These are phyloP conservation scores for Promerops cafer DNA, from an alignment of 2,113 vertebrate genomes.

Conservation along the genomic window DNA sequence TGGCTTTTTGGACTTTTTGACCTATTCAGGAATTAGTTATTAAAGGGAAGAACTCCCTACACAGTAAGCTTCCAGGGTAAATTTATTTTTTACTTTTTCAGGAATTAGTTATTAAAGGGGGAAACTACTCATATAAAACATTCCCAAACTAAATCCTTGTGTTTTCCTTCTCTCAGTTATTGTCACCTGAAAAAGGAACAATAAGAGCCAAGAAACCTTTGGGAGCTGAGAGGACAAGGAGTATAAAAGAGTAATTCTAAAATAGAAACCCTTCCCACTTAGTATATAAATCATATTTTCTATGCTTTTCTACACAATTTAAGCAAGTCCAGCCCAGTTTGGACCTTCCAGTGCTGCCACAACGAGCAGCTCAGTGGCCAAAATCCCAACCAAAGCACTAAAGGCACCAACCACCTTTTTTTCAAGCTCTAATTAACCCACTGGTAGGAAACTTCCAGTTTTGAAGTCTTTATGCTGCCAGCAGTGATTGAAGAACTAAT, in stretches of 20 bases:
- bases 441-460: accelerated
- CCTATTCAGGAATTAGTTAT: neutral
- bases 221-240: neutral
- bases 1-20: neutral
- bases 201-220: neutral
- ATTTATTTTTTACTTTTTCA: neutral
- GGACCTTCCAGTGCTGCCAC: neutral
- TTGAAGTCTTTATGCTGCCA: neutral
- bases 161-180: neutral
- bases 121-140: neutral
- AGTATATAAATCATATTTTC: accelerated
- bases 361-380: neutral
- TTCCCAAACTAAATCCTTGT: neutral
- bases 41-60: neutral
- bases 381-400: neutral
- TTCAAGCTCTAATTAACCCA: neutral
- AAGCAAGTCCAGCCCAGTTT: neutral
- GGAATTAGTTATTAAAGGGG: neutral
- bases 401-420: neutral
- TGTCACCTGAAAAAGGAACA: neutral
- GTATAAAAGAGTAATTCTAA: neutral
- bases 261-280: neutral
- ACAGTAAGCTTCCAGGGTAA: neutral
- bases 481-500: neutral
- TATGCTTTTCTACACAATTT: too few relatives aligned